Conservation (phyloP, 1,140 invertebrate genomes). For the Apis florea region DNA sequence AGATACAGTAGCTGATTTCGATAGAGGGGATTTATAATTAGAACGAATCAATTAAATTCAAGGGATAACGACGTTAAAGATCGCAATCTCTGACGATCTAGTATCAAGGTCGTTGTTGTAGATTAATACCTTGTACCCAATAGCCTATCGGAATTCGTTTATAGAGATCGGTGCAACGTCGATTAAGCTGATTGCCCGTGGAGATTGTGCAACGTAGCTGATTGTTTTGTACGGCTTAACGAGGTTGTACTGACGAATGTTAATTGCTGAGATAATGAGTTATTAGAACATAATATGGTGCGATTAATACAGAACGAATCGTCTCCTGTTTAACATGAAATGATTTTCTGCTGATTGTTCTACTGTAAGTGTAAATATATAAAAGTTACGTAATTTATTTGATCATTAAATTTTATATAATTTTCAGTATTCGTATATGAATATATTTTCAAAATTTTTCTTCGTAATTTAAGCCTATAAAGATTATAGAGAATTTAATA, state of each 20-base stretch:
- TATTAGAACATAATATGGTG: background rate
- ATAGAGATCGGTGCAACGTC: background rate
- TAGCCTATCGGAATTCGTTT: constrained; percentile 42
- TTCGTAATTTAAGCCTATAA: no score
- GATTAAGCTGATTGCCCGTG: background rate
- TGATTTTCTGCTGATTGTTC: background rate
- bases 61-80: constrained; percentile 43
- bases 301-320: background rate
- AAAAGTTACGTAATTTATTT: no score
- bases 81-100: constrained; percentile 33
- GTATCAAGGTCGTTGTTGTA: constrained; percentile 19
- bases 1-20: no score
- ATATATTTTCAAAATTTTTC: no score
- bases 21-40: no score
- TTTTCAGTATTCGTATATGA: no score
- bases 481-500: no score
- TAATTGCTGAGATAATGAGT: constrained; percentile 1
- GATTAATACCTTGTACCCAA: constrained; percentile 7
- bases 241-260: background rate
- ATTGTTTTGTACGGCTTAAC: constrained; percentile 2
- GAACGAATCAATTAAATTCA: constrained; percentile 44
- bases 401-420: no score
- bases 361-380: no score
- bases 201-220: background rate
- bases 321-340: background rate